Evolutionary conservation across 1,140 invertebrate species (phyloP).

Genomic region (Drosophila repleta): DNA sequence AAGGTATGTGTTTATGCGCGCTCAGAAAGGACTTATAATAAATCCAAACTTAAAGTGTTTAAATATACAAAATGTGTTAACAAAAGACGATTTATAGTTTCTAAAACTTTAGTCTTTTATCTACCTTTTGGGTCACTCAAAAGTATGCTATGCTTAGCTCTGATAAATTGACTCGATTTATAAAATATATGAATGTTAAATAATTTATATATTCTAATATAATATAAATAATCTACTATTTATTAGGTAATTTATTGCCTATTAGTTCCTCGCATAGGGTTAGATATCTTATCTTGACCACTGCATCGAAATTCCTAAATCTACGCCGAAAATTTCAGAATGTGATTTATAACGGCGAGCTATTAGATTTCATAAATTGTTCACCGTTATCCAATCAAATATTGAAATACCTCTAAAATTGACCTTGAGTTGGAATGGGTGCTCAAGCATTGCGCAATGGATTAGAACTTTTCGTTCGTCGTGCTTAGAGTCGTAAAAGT

Average conservation of each 20-base stretch:
- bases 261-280: slow-evolving; percentile 26
- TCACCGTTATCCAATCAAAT: slow-evolving; percentile 6
- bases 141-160: slow-evolving; percentile 13
- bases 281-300: slow-evolving; percentile 57
- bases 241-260: slow-evolving; percentile 48
- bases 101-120: too few species aligned
- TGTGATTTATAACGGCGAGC: slow-evolving; percentile 11
- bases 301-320: slow-evolving; percentile 9
- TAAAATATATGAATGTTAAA: too few species aligned
- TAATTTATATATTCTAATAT: background rate
- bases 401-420: background rate
- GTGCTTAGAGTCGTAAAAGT: background rate
- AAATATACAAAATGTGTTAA: too few species aligned
- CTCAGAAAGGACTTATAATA: too few species aligned
- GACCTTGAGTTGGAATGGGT: slow-evolving; percentile 15
- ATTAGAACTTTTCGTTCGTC: slow-evolving; percentile 8
- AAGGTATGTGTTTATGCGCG: slow-evolving; percentile 40
- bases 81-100: too few species aligned
- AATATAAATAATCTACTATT: slow-evolving; percentile 21
- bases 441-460: slow-evolving; percentile 9
- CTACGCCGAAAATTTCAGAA: slow-evolving; percentile 9
- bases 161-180: background rate
- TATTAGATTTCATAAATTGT: slow-evolving; percentile 39
- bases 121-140: background rate
- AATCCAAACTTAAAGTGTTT: background rate